These are phyloP conservation scores for Rattus rattus DNA, from an alignment of 2,113 vertebrate species.

Conservation along the genomic window DNA sequence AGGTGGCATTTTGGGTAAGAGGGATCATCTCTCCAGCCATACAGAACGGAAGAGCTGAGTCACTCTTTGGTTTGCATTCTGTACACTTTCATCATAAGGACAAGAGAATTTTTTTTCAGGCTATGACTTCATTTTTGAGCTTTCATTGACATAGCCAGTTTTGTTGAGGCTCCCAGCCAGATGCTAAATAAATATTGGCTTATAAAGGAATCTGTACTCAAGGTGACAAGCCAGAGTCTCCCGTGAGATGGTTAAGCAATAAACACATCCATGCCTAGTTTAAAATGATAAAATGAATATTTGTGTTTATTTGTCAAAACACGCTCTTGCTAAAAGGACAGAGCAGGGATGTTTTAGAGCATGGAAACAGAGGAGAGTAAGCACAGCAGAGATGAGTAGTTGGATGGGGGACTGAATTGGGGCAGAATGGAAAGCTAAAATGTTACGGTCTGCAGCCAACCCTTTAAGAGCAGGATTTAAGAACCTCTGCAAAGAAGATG, in stretches of 20 bases:
- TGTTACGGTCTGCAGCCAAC: background rate
- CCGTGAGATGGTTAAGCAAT: background rate
- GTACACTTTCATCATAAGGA: background rate
- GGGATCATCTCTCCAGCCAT: background rate
- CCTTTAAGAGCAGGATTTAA: background rate
- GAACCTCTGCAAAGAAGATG: background rate
- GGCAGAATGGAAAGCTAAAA: background rate
- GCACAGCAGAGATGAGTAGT: background rate
- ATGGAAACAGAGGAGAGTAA: background rate
- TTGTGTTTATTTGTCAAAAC: background rate
- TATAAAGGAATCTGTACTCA: background rate
- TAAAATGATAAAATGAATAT: conserved; percentile 5
- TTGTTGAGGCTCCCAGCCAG: background rate
- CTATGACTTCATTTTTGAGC: background rate
- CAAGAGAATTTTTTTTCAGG: background rate
- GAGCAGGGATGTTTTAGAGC: background rate
- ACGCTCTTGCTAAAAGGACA: conserved; percentile 1
- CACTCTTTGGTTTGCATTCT: background rate
- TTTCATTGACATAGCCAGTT: background rate
- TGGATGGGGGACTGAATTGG: background rate
- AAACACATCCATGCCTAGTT: background rate
- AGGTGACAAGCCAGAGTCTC: background rate
- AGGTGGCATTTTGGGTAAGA: background rate
- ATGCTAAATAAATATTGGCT: conserved; percentile 34
- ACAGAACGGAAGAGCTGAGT: background rate